Base-by-base conservation (phyloP, 2,797 vertebrate genomes). In the Sarcophilus harrisii region DNA sequence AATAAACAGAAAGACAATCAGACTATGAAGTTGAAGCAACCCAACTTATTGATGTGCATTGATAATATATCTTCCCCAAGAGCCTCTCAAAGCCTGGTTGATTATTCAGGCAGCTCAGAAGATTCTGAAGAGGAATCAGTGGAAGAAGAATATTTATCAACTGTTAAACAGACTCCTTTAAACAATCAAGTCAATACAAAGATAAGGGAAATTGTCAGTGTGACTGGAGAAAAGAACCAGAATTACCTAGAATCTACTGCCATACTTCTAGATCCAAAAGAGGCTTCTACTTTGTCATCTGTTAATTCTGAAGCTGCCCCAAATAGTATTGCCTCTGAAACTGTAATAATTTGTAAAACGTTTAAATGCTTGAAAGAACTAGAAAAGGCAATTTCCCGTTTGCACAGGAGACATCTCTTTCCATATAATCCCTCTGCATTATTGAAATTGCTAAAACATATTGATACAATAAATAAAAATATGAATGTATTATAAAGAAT, bases 391-490 rank as follows among this genome's bases (percentile, higher is more conserved):
- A 96, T 99, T 98, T 96, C 57, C 4, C 99, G 98, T 97, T 98
- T 99, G 96, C 99, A 99, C 54, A 97, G 96, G 52, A 99, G 98
- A 98, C 98, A 98, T 58, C 99, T 99, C 90, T 99, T 99, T 96
- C 99, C 99, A 0, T 99, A 99, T 97, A 99, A 99, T 95, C 99
- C 99, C 0, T 98, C 98, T 0, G 99, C 99, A 0, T 99, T 99
- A 92, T 94, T 99, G 30, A 99, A 99, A 97, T 99, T 99, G 4
- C 97, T 99, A n/a, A 97, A 60, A 66, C 97, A 98, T 1, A 18
- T 99, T 60, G 97, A 99, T 89, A 90, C 54, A 4, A 95, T 97
- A 12, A 97, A 57, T 89, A 95, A 97, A 92, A 93, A 24, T 0
- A 0, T 45, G 62, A 93, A 62, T 52, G 11, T 32, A 28, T 95